These are phyloP conservation scores for Tenualosa thibaudeaui DNA, from an alignment of 2,797 vertebrate genomes.

Conservation along the genomic window DNA sequence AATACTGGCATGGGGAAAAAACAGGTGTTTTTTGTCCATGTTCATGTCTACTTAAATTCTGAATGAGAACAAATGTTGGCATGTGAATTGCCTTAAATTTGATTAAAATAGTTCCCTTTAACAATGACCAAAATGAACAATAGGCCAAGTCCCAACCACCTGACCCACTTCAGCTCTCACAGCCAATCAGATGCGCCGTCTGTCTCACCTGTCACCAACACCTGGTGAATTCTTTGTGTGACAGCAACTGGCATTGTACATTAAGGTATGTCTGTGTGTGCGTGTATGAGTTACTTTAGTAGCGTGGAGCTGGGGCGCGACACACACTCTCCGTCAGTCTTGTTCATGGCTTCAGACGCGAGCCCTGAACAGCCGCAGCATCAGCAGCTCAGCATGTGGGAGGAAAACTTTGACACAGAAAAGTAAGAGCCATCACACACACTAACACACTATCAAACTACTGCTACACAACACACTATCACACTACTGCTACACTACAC, in stretches of 20 bases:
- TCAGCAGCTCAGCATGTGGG: slow-evolving; percentile 47
- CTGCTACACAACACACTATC: background rate
- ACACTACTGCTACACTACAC: background rate
- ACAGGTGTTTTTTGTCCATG: background rate
- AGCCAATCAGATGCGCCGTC: slow-evolving; percentile 17
- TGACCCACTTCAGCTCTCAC: slow-evolving; percentile 15
- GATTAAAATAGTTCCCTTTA: background rate
- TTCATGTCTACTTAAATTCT: background rate
- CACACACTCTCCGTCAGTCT: slow-evolving; percentile 50
- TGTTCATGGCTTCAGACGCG: slow-evolving; percentile 32
- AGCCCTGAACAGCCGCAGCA: slow-evolving; percentile 20
- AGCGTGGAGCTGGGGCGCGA: background rate
- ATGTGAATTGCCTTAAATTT: background rate
- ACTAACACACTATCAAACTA: background rate
- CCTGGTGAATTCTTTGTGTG: slow-evolving; percentile 37
- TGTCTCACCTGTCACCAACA: slow-evolving; percentile 39
- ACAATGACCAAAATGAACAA: background rate
- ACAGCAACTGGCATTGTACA: background rate
- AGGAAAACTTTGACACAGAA: slow-evolving; percentile 51
- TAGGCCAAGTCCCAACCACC: slow-evolving; percentile 35
- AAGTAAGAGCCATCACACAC: background rate
- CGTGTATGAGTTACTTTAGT: slow-evolving; percentile 46
- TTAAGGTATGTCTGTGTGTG: slow-evolving; percentile 10
- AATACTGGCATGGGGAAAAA: background rate
- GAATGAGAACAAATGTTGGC: background rate